phyloP scores from a whole-genome alignment of 2,797 vertebrate species.

The Aldrovandia affinis region DNA sequence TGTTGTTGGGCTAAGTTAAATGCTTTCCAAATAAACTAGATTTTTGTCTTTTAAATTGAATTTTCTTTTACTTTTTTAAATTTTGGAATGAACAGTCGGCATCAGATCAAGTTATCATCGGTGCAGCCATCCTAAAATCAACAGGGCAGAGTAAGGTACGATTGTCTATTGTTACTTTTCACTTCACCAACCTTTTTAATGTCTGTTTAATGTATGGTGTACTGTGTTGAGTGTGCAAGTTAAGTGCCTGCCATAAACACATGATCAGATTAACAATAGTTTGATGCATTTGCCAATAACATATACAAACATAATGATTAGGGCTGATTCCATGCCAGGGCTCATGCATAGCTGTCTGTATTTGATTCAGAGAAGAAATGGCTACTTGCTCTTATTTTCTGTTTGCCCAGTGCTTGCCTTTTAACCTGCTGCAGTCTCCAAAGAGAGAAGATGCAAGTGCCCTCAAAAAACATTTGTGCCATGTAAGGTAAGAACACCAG shows the following conservation, averaged over 20 bases:
- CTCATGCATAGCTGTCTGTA: background rate
- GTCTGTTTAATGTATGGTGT: background rate
- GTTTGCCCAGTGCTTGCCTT: constrained; percentile 44
- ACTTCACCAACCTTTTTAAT: background rate
- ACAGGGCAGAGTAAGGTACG: constrained; percentile 51
- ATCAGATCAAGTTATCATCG: constrained; percentile 34
- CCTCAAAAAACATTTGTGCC: constrained; percentile 63
- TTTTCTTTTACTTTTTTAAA: constrained; percentile 19
- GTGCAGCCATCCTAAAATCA: constrained; percentile 56
- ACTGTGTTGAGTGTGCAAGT: background rate
- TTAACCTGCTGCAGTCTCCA: constrained; percentile 36
- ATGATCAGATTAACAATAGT: background rate
- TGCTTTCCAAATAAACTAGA: constrained; percentile 10
- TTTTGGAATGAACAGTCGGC: constrained; percentile 35
- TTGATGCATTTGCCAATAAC: background rate
- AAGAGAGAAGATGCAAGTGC: constrained; percentile 61
- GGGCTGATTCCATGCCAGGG: background rate
- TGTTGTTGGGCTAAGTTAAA: background rate
- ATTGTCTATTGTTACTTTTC: constrained; percentile 23
- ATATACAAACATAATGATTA: background rate
- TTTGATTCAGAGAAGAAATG: background rate
- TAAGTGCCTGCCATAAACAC: background rate
- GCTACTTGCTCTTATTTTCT: background rate
- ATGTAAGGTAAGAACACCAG: constrained; percentile 67
- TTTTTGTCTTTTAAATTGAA: constrained; percentile 18